Conservation (phyloP, 2,797 vertebrate genomes). For the Smutsia temminckii region DNA sequence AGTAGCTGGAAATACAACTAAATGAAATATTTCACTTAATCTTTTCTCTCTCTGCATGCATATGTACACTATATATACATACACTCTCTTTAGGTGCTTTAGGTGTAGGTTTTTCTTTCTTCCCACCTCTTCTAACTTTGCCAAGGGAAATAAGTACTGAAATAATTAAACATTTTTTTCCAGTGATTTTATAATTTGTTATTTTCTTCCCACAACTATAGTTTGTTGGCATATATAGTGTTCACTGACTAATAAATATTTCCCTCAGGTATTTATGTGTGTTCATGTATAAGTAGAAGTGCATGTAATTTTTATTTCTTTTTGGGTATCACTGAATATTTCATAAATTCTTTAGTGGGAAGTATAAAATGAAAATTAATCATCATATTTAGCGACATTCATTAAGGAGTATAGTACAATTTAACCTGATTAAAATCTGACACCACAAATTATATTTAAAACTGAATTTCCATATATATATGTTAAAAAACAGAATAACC, state of each 20-base stretch:
- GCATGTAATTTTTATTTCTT: not conserved
- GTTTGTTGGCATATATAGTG: not conserved
- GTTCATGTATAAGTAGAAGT: not conserved
- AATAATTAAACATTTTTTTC: conserved; percentile 13
- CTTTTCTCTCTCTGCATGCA: not conserved
- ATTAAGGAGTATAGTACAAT: not conserved
- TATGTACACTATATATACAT: not conserved
- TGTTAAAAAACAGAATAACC: not conserved
- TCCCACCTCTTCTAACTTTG: not conserved
- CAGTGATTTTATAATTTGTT: conserved; percentile 22
- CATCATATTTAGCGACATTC: conserved; percentile 1
- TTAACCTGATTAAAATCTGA: conserved; percentile 23
- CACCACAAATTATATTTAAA: not conserved
- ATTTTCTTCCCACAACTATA: not conserved
- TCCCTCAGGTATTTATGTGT: not conserved
- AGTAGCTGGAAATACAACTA: not conserved
- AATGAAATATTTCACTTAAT: not conserved
- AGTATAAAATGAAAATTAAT: conserved; percentile 13
- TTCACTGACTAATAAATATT: not conserved
- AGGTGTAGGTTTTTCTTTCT: not conserved
- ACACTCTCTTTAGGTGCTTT: not conserved
- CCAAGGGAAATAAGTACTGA: conserved; percentile 11
- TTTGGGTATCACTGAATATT: not conserved
- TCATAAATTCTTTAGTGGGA: not conserved
- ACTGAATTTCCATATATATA: not conserved